Base-by-base conservation (phyloP, 2,797 vertebrate genomes). In the Leuciscus waleckii region DNA sequence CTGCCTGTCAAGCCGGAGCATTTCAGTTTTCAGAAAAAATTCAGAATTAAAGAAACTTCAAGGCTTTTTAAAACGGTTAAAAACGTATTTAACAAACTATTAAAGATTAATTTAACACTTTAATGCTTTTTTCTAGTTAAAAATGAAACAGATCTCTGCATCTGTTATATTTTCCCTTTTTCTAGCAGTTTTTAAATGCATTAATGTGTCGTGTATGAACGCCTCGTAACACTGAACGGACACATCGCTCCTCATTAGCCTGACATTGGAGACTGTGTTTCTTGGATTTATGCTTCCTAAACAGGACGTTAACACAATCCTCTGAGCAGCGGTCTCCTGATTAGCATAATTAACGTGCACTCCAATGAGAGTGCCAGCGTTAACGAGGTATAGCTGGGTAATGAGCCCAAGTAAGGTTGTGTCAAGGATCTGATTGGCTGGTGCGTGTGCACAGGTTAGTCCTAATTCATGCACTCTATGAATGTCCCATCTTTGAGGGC, bases 301-400 rank as follows among this genome's bases (percentile, higher is more conserved):
- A 81, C 13, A 32, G 46, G 43, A 54, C 43, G 54, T 81, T 81
- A 81, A 70, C 79, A 81, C 21, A 68, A 83, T 51, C 10, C 49
- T 54, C 68, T 78, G 49, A 84, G 67, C 39, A 78, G 51, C 29
- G 5, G 29, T 71, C 65, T 58, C 63, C 49, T 54, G 23, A 69
- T 84, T 84, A 69, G 82, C 75, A 84, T 56, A 70, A 78, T 69
- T 84, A 78, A 84, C 76, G 37, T 69, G 26, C 32, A 41, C 56
- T 82, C 69, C 80, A 26, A 4, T 41, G 37, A 54, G 29, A 82
- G 51, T 82, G 63, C 63, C 46, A n/a, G 54, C 2, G 16, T 79
- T 68, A 79, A 84, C 21, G 54, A 73, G 69, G 70, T 74, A 74
- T 82, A 58, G 56, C 54, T 43, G 65, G 67, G 32, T 67, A 78